phyloP scores from a whole-genome alignment of 2,797 vertebrate species.

The Anableps anableps region DNA sequence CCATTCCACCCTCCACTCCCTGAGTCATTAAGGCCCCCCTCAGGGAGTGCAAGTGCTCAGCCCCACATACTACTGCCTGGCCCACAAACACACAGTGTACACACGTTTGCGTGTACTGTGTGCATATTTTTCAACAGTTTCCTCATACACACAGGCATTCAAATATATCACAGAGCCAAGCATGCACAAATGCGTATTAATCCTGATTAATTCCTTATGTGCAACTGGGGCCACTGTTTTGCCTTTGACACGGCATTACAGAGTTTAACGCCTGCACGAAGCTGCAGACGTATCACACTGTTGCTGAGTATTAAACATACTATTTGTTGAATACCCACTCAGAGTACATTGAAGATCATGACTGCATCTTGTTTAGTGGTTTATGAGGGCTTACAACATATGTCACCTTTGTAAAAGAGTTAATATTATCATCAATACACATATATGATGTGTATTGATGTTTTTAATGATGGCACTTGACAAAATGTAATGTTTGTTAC shows the following conservation, averaged over 20 bases:
- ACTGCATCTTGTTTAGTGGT: background rate
- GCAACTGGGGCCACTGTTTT: constrained; percentile 69
- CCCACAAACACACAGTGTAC: constrained; percentile 48
- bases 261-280: constrained; percentile 40
- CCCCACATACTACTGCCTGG: constrained; percentile 69
- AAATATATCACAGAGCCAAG: constrained; percentile 51
- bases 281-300: constrained; percentile 5
- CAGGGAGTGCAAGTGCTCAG: constrained; percentile 78
- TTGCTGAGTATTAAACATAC: constrained; percentile 11
- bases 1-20: constrained; percentile 69
- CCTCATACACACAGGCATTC: constrained; percentile 43
- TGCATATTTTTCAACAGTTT: constrained; percentile 37
- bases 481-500: no score
- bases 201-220: constrained; percentile 77
- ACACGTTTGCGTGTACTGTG: constrained; percentile 33
- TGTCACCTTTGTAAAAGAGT: background rate
- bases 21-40: constrained; percentile 79
- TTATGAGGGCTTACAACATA: constrained; percentile 17
- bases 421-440: no score
- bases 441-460: no score
- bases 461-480: no score
- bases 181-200: constrained; percentile 53
- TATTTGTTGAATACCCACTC: constrained; percentile 12
- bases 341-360: constrained; percentile 14
- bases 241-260: constrained; percentile 53